Conservation (phyloP, 2,888 invertebrate species). For the Anthophora plumipes region DNA sequence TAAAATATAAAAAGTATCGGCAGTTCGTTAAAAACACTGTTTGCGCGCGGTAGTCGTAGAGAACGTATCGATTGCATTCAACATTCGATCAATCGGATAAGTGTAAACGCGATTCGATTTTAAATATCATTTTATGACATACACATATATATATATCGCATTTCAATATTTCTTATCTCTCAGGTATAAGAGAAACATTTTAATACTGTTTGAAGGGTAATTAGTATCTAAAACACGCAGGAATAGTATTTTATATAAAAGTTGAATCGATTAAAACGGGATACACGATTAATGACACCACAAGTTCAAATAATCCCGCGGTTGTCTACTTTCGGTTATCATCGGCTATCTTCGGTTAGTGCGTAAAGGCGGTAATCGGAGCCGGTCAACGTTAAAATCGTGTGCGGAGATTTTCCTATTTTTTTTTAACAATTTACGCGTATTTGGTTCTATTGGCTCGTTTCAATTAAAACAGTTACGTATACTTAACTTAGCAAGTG, state of each 20-base stretch:
- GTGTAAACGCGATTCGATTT: not conserved
- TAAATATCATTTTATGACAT: constrained; percentile 12
- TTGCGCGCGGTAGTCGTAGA: not conserved
- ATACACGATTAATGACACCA: not conserved
- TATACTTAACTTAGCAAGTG: constrained; percentile 13
- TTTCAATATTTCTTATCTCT: not conserved
- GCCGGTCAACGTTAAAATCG: not conserved
- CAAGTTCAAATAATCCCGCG: constrained; percentile 4
- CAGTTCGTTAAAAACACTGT: constrained; percentile 24
- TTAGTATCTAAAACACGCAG: constrained; percentile 15
- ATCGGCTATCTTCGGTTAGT: not conserved
- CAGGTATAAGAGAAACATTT: constrained; percentile 15
- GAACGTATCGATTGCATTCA: not conserved
- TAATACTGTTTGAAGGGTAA: constrained; percentile 22
- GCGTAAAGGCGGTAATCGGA: not conserved
- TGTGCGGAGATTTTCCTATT: not conserved
- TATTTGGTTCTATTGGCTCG: not conserved
- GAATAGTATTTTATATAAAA: constrained; percentile 12
- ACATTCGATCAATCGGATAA: constrained; percentile 12
- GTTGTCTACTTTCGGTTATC: not conserved
- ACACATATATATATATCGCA: constrained; percentile 12
- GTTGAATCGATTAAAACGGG: constrained; percentile 4
- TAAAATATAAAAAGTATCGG: not conserved
- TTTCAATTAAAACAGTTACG: constrained; percentile 6
- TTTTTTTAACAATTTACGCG: not conserved